Evolutionary conservation across 1,140 invertebrate species (phyloP), one percentile per base, ranked within the genome.

Genomic region (Aporrectodea caliginosa): DNA sequence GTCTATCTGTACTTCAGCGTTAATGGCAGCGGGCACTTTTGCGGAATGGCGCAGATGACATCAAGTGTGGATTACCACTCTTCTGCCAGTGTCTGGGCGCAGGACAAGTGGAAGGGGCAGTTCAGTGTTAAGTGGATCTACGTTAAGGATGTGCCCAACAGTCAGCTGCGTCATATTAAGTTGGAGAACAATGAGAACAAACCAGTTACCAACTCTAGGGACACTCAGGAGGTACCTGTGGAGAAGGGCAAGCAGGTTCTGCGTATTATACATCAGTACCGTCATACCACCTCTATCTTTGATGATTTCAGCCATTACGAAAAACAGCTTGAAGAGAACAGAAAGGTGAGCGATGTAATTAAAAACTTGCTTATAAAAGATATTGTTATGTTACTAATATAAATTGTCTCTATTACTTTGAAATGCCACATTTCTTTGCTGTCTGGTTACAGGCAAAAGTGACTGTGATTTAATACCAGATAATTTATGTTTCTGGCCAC

Each of bases 231-330:
- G 89, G 95, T 98, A 80, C 96, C 95, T 2, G 93, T 93, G 85
- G 93, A 95, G 69, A 95, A 95, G 85, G 97, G 96, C 69, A 91
- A 91, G 83, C 90, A 91, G 84, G 91, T 97, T 82, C 88, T 98
- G 82, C 92, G 93, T 87, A 95, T 96, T 81, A 91, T 98, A 84
- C 95, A 97, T 87, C 91, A 91, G 81, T 98, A 93, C 88, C 91
- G 92, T 80, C 95, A 98, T 88, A 92, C 93, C 68, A 98, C 96
- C 69, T 98, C 95, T 73, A 98, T 99, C 85, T 98, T 98, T 87
- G 97, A 99, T 88, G 97, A 99, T 88, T 98, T 99, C 90, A 92
- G 93, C 82, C 96, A 98, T 89, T 99, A 99, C 85, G 97, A 98
- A 86, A 93, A 94, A 86, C 91, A 95, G 27, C 96, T 98, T 88